Percentiles rank a stretch among this genome's conserved stretches.
Conservation (phyloP, 2,797 vertebrate species). For the Phataginus tricuspis region DNA sequence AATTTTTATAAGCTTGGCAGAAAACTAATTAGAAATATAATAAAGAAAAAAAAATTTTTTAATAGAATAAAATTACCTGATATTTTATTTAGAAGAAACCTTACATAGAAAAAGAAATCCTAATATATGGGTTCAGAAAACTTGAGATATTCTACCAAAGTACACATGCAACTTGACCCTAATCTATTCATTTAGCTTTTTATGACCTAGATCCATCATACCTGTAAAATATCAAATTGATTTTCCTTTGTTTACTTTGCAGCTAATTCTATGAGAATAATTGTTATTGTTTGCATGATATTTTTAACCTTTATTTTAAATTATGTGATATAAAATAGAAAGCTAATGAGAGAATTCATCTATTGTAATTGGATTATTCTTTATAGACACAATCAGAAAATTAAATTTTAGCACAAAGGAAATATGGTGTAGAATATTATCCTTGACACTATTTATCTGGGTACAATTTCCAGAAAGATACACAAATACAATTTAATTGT, state of each 20-base stretch:
- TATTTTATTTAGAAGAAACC: not conserved
- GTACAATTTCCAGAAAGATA: not conserved
- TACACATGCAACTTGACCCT: rapidly evolving
- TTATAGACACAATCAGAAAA: not conserved
- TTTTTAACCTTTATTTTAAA: not conserved
- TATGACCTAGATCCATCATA: not conserved
- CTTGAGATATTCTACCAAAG: not conserved
- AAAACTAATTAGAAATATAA: not conserved
- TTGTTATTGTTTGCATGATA: not conserved
- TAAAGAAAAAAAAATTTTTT: not conserved
- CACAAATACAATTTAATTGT: not conserved
- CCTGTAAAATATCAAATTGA: not conserved
- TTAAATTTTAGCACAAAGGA: not conserved
- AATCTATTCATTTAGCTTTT: not conserved
- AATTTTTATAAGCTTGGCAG: not conserved
- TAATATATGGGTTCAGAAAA: not conserved
- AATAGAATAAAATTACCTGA: not conserved
- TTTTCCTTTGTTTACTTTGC: not conserved
- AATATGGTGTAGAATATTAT: not conserved
- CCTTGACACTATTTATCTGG: not conserved
- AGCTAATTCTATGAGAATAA: not conserved
- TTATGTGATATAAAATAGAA: not conserved
- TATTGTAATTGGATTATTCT: not conserved
- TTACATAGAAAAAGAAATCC: not conserved
- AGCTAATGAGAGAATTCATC: not conserved